phyloP scores from a whole-genome alignment of 2,888 invertebrate species.

The Platycheirus albimanus region DNA sequence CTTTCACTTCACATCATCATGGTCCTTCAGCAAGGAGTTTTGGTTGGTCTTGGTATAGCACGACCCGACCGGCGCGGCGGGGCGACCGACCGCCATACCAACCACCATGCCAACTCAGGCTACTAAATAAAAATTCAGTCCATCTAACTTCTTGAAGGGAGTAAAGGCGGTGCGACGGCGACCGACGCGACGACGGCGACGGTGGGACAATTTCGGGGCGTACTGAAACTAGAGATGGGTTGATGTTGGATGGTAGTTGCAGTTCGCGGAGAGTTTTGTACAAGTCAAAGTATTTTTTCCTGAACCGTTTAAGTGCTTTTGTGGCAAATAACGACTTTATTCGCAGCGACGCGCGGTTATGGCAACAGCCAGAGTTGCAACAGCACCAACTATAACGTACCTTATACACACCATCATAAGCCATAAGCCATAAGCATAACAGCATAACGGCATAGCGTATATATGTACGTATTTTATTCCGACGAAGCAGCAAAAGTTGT shows the following conservation, averaged over 20 bases:
- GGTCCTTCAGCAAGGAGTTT: conserved; percentile 35
- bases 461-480: too few species aligned
- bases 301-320: conserved; percentile 74
- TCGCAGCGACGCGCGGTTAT: conserved; percentile 50
- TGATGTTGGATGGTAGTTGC: neutral
- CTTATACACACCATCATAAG: conserved; percentile 2
- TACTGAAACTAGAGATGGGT: too few species aligned
- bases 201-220: too few species aligned
- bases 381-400: neutral
- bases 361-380: conserved; percentile 37
- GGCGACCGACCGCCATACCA: too few species aligned
- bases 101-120: conserved; percentile 1
- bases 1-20: conserved; percentile 58
- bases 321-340: conserved; percentile 73
- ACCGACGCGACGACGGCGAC: too few species aligned
- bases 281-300: conserved; percentile 72
- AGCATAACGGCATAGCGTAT: too few species aligned
- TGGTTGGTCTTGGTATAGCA: conserved; percentile 8
- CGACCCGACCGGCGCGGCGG: conserved; percentile 2
- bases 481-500: conserved; percentile 66
- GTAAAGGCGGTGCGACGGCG: neutral
- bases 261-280: conserved; percentile 45
- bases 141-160: conserved; percentile 16
- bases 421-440: conserved; percentile 10
- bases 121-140: conserved; percentile 71